Evolutionary conservation across 2,797 vertebrate species (phyloP).

Genomic region (Antennarius maculatus): DNA sequence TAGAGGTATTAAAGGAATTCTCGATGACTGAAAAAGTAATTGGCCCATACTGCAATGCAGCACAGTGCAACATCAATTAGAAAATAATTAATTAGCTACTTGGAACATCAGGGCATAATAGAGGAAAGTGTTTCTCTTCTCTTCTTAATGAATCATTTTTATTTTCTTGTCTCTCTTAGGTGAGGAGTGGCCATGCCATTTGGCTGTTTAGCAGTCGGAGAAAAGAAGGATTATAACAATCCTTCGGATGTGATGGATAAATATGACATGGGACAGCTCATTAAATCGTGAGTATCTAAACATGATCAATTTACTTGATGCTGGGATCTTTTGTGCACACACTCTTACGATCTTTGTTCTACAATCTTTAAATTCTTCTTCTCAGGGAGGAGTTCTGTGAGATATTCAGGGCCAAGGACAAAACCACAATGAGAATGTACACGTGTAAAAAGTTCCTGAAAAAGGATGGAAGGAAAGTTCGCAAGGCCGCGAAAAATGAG

Average conservation of each 20-base stretch:
- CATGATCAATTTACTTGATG: background rate
- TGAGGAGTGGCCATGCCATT: conserved; percentile 92
- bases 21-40: conserved; percentile 47
- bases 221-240: conserved; percentile 98
- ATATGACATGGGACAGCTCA: conserved; percentile 98
- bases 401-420: conserved; percentile 98
- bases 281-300: conserved; percentile 94
- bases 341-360: background rate
- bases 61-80: conserved; percentile 27
- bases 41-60: conserved; percentile 29
- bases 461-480: conserved; percentile 94
- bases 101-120: background rate
- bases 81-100: conserved; percentile 19
- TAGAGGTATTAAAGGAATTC: conserved; percentile 38
- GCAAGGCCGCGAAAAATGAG: conserved; percentile 97
- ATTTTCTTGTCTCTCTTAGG: conserved; percentile 38
- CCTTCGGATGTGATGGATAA: conserved; percentile 96
- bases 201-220: conserved; percentile 96
- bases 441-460: conserved; percentile 99
- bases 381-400: conserved; percentile 97
- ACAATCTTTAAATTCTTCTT: conserved; percentile 8
- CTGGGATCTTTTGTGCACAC: background rate
- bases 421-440: conserved; percentile 92
- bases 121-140: conserved; percentile 18
- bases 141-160: conserved; percentile 1